These are phyloP conservation scores for Cirrhinus molitorella DNA, from an alignment of 2,797 vertebrate genomes.

Conservation along the genomic window DNA sequence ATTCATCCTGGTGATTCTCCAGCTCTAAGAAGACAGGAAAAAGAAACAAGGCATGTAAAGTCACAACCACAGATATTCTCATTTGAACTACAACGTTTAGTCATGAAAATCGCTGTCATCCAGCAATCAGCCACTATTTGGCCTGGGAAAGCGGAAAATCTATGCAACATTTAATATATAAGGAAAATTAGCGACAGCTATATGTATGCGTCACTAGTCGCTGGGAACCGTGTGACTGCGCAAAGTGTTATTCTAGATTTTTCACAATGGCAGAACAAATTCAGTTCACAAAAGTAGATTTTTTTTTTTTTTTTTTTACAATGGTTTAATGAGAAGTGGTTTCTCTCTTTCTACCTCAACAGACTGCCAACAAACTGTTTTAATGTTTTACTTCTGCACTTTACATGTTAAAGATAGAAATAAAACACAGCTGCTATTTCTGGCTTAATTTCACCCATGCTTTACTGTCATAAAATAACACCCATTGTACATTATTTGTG, in stretches of 20 bases:
- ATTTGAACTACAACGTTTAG: conserved; percentile 31
- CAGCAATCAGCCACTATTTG: conserved; percentile 23
- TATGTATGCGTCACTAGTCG: background rate
- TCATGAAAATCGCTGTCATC: conserved; percentile 1
- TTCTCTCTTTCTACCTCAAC: background rate
- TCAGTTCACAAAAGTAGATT: background rate
- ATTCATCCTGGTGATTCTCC: conserved; percentile 46
- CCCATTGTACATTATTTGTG: background rate
- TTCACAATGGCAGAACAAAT: background rate
- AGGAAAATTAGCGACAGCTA: background rate
- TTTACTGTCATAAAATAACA: background rate
- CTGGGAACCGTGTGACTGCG: background rate
- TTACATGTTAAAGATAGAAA: background rate
- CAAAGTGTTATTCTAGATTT: background rate
- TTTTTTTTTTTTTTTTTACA: background rate
- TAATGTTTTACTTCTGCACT: background rate
- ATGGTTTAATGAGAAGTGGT: background rate
- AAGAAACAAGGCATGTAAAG: conserved; percentile 33
- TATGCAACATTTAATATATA: background rate
- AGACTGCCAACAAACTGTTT: conserved; percentile 15
- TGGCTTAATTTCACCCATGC: background rate
- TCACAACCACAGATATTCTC: conserved; percentile 34
- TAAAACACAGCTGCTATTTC: background rate
- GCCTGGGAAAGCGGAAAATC: background rate
- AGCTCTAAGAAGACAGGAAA: conserved; percentile 21